Percentiles rank a stretch among this genome's conserved stretches.
Evolutionary conservation across 1,140 invertebrate species (phyloP).

Genomic region (Lasaia peninsularis): DNA sequence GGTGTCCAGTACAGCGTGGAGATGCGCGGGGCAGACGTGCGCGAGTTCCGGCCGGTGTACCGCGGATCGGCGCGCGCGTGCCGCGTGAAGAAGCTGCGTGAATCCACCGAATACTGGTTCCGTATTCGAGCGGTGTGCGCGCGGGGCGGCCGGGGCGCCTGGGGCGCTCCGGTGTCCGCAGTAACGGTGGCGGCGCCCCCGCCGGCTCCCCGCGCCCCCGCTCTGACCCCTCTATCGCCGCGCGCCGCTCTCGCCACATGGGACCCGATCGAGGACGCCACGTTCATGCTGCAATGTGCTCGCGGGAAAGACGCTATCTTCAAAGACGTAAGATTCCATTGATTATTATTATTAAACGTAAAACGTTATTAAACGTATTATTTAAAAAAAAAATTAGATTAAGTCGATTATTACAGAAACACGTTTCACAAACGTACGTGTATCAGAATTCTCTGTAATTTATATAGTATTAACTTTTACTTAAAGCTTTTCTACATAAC

Average conservation of each 20-base stretch:
- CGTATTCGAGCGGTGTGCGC: conserved; percentile 88
- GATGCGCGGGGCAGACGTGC: conserved; percentile 82
- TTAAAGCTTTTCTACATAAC: too few species aligned
- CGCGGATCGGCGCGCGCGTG: conserved; percentile 85
- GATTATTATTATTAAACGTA: too few species aligned
- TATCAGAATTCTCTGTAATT: too few species aligned
- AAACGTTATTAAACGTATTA: too few species aligned
- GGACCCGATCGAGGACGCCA: conserved; percentile 70
- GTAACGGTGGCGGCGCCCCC: conserved; percentile 88
- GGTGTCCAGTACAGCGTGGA: conserved; percentile 88
- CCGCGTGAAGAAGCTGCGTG: conserved; percentile 89
- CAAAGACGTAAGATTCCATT: conserved; percentile 43
- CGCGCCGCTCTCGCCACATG: conserved; percentile 76
- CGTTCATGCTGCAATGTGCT: conserved; percentile 83
- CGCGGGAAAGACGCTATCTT: conserved; percentile 76
- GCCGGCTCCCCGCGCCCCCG: conserved; percentile 83
- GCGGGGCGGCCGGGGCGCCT: conserved; percentile 89
- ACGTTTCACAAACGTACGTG: too few species aligned
- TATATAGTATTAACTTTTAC: too few species aligned
- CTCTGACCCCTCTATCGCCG: conserved; percentile 72
- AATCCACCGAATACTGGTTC: conserved; percentile 88
- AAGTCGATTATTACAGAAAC: too few species aligned
- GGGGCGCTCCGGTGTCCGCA: conserved; percentile 83
- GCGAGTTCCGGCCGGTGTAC: conserved; percentile 87
- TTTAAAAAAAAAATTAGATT: too few species aligned